Conservation (phyloP, 2,888 invertebrate genomes). For the Tenthredo scrophulariae region DNA sequence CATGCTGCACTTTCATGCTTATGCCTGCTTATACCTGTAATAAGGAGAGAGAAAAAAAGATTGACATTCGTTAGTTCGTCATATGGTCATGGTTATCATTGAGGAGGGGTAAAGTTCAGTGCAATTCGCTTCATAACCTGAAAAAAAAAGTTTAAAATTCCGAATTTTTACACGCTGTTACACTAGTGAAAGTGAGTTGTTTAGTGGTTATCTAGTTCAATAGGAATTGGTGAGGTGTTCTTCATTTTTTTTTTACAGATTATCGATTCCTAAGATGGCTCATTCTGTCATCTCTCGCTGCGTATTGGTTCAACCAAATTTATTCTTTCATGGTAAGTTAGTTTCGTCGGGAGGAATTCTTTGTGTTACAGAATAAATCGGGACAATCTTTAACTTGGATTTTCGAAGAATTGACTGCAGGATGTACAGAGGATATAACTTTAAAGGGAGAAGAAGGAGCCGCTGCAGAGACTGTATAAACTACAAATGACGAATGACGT, state of each 20-base stretch:
- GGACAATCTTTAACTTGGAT: neutral
- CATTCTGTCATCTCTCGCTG: neutral
- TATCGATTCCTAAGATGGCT: slow-evolving; percentile 30
- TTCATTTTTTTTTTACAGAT: slow-evolving; percentile 23
- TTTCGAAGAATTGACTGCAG: neutral
- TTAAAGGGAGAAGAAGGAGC: neutral
- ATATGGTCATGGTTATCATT: neutral
- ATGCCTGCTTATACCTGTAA: slow-evolving; percentile 5
- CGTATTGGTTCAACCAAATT: slow-evolving; percentile 46
- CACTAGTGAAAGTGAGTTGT: slow-evolving; percentile 50
- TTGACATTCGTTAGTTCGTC: slow-evolving; percentile 47
- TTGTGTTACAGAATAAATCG: slow-evolving; percentile 22
- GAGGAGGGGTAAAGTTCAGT: slow-evolving; percentile 46
- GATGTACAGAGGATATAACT: neutral
- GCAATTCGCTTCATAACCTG: slow-evolving; percentile 1
- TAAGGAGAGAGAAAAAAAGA: slow-evolving; percentile 46
- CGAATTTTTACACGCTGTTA: slow-evolving; percentile 19
- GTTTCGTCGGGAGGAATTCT: slow-evolving; percentile 37
- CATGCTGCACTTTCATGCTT: neutral
- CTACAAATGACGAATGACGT: slow-evolving; percentile 7
- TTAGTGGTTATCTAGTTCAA: slow-evolving; percentile 48
- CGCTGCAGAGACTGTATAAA: neutral
- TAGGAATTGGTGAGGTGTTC: slow-evolving; percentile 48
- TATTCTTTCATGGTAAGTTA: slow-evolving; percentile 41
- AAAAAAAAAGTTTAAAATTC: slow-evolving; percentile 13